Evolutionary conservation across 2,888 invertebrate genomes (phyloP), one percentile per base, ranked within the genome.

Genomic region (Parnassius glacialis): DNA sequence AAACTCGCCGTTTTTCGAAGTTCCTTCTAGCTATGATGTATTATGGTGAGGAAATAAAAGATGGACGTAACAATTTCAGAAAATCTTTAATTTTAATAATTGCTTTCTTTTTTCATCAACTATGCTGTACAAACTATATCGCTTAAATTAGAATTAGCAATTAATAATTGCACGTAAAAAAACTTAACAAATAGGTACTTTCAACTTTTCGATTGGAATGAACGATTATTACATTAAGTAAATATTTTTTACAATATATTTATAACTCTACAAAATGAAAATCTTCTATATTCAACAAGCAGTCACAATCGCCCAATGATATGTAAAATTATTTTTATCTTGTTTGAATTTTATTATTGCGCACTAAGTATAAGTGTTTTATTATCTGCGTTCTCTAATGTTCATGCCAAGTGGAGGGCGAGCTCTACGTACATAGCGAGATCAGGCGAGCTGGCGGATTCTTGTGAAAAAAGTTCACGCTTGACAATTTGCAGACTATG

Each of bases 271-370:
- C 84, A 65, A 90, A 89, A 89, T 86, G 84, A 91, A 87, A 87
- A 81, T 83, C 81, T 68, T 72, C 74, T 87, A 83, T 76, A 80
- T 78, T 83, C 85, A 90, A 90, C 86, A 91, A 91, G 91, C 91
- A 87, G 89, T 92, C 92, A 92, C 92, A 92, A 92, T 92, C 92
- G 91, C 91, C 80, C 92, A 90, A 90, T 92, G 92, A 92, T 92
- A 92, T 92, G 92, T 92, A 87, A 89, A 90, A 89, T 89, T 88
- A 87, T 86, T 87, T 79, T 74, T 74, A 59, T 53, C 43, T 48
- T 59, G 59, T 64, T 57, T 58, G 55, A 13, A 68, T 73, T 68
- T 74, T 69, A 73, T 90, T 92, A 91, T 90, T 90, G 91, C 90
- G 83, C 80, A 84, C 84, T 86, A 86, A 79, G 69, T 80, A 76